Percentiles rank a stretch among this genome's conserved stretches.
These are phyloP conservation scores for Apteryx owenii DNA, from an alignment of 2,113 vertebrate genomes.

Conservation along the genomic window DNA sequence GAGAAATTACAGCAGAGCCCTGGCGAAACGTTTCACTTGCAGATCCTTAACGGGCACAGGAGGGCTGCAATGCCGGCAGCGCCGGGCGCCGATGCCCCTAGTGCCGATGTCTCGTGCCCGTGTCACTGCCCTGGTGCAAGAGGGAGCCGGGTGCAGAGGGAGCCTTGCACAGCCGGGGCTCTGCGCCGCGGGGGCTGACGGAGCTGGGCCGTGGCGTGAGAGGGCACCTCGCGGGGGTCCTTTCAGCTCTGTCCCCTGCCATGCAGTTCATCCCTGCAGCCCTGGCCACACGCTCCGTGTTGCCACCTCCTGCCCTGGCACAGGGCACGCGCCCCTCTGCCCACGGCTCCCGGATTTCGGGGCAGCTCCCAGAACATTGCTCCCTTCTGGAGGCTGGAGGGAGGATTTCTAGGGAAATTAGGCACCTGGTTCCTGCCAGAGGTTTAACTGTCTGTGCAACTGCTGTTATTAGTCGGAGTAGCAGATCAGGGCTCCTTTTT, in stretches of 20 bases:
- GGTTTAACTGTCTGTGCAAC: not conserved
- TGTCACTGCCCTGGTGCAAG: not conserved
- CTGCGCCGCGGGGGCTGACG: too few species aligned
- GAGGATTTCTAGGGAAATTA: not conserved
- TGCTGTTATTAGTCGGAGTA: not conserved
- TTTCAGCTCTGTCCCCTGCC: too few species aligned
- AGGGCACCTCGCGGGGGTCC: not conserved
- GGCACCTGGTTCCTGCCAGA: not conserved
- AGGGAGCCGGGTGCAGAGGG: not conserved
- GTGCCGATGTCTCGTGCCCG: too few species aligned
- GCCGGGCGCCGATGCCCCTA: not conserved
- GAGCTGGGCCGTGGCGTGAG: not conserved
- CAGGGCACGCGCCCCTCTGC: too few species aligned
- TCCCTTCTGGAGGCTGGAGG: not conserved
- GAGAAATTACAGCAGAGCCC: not conserved
- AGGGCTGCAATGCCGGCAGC: too few species aligned
- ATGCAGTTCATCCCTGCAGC: too few species aligned
- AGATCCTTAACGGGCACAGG: not conserved
- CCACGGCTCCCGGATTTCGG: too few species aligned
- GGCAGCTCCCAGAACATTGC: too few species aligned
- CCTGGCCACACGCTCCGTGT: too few species aligned
- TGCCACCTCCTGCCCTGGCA: too few species aligned
- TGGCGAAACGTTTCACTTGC: not conserved
- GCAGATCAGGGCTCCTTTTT: not conserved
- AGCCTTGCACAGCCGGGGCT: not conserved